Evolutionary conservation across 2,797 vertebrate species (phyloP).

Genomic region (Prunella strophiata): DNA sequence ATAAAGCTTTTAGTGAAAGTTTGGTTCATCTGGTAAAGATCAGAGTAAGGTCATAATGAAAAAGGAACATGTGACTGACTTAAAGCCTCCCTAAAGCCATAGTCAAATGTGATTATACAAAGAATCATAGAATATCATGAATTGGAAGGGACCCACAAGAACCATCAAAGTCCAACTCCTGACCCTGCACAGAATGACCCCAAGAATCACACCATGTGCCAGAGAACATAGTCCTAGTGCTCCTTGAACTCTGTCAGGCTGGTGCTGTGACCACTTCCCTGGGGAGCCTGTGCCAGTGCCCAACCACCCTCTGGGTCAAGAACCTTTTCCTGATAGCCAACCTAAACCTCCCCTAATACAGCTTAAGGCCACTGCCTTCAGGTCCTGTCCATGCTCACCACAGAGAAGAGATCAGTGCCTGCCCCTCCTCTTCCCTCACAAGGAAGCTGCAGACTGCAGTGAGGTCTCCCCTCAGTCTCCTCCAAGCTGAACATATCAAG

Average conservation of each 20-base stretch:
- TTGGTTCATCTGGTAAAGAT: slow-evolving; percentile 23
- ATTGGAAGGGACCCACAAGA: not conserved
- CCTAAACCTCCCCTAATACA: not conserved
- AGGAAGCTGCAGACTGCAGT: not conserved
- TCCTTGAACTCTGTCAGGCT: not conserved
- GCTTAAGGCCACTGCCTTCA: accelerated
- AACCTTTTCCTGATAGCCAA: not conserved
- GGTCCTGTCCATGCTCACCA: not conserved
- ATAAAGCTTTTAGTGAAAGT: slow-evolving; percentile 28
- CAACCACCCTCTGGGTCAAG: not conserved
- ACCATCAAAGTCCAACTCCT: not conserved
- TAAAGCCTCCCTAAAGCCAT: not conserved
- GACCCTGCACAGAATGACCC: not conserved
- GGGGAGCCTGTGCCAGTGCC: not conserved
- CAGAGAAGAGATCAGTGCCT: not conserved
- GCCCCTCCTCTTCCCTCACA: not conserved
- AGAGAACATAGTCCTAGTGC: not conserved
- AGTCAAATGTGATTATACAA: not conserved
- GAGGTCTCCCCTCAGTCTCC: not conserved
- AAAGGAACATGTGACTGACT: not conserved
- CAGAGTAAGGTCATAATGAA: not conserved
- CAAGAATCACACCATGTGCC: not conserved
- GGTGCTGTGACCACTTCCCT: not conserved
- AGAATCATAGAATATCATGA: not conserved
- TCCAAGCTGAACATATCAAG: not conserved